Evolutionary conservation across 2,797 vertebrate genomes (phyloP).

Genomic region (Pteronotus mesoamericanus): DNA sequence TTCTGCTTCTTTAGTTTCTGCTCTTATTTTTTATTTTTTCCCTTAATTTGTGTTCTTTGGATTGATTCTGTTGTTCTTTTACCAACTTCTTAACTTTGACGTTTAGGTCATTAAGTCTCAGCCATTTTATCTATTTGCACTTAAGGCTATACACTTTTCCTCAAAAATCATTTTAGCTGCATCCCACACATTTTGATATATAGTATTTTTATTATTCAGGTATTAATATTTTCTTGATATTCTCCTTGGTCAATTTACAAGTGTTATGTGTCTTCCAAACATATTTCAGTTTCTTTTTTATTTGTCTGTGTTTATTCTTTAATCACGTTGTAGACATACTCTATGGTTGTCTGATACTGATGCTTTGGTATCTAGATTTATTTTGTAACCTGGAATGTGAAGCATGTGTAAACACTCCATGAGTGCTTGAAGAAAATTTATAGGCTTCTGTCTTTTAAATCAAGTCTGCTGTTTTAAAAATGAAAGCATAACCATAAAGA

Average conservation of each 20-base stretch:
- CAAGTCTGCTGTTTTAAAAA: not conserved
- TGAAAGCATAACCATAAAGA: not conserved
- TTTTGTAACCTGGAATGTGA: not conserved
- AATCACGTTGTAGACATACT: not conserved
- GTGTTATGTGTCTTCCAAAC: not conserved
- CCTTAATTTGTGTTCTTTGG: not conserved
- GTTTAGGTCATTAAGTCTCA: not conserved
- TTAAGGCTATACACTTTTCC: not conserved
- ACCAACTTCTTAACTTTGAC: not conserved
- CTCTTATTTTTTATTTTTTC: conserved; percentile 1
- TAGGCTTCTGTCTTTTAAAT: not conserved
- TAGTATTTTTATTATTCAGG: not conserved
- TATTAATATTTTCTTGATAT: not conserved
- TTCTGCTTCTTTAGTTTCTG: not conserved
- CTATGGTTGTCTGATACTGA: not conserved
- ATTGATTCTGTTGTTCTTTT: not conserved
- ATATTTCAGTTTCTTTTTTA: not conserved
- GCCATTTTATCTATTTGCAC: not conserved
- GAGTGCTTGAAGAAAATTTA: not conserved
- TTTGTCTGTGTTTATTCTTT: not conserved
- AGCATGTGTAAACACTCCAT: not conserved
- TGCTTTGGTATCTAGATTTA: not conserved
- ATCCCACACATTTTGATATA: not conserved
- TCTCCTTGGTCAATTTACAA: not conserved
- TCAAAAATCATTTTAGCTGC: not conserved